These are phyloP conservation scores for Neodiprion virginianus DNA, from an alignment of 1,140 invertebrate species.

Conservation along the genomic window DNA sequence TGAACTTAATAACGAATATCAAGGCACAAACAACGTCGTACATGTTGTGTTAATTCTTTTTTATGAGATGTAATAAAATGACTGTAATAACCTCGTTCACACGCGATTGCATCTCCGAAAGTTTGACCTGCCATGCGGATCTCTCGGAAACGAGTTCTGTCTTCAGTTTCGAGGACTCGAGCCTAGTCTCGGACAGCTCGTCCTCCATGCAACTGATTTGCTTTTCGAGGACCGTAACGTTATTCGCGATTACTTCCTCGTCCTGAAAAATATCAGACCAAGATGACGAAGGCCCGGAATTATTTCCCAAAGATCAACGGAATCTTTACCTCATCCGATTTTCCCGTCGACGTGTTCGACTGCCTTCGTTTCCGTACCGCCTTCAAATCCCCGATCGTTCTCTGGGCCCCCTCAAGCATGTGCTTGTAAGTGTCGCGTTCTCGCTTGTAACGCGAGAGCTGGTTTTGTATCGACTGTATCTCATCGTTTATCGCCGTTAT, in stretches of 20 bases:
- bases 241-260: conserved; percentile 57
- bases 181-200: conserved; percentile 81
- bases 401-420: conserved; percentile 86
- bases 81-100: conserved; percentile 79
- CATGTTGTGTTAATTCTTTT: conserved; percentile 1
- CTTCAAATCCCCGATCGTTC: conserved; percentile 80
- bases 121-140: conserved; percentile 85
- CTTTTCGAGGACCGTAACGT: conserved; percentile 76
- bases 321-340: conserved; percentile 67
- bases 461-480: conserved; percentile 81
- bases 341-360: conserved; percentile 58
- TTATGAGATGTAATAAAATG: conserved; percentile 12
- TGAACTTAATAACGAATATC: too few species aligned
- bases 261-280: conserved; percentile 47
- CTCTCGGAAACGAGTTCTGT: conserved; percentile 90
- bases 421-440: conserved; percentile 92
- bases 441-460: conserved; percentile 80
- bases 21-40: neutral
- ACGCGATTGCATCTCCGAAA: conserved; percentile 88
- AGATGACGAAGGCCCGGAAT: conserved; percentile 11
- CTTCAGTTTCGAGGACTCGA: conserved; percentile 85
- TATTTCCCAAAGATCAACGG: conserved; percentile 18
- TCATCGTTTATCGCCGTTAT: conserved; percentile 86
- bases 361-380: conserved; percentile 48
- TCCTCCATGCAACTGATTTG: conserved; percentile 87